Evolutionary conservation across 2,797 vertebrate genomes (phyloP).

Genomic region (Anas georgica): DNA sequence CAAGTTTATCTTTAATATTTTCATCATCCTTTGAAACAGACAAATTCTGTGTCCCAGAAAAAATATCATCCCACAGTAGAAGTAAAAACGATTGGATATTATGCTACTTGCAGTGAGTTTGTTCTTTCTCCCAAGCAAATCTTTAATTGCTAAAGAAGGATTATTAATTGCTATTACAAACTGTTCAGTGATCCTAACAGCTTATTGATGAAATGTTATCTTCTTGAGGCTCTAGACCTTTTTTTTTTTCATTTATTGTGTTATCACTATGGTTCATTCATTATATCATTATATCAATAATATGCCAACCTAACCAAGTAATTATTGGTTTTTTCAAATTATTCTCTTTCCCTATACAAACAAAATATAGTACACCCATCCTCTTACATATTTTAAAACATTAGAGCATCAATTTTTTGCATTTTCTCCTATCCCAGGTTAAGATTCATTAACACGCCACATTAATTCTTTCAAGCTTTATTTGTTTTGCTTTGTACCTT

Average conservation of each 20-base stretch:
- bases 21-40: not conserved
- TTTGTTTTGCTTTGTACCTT: not conserved
- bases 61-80: not conserved
- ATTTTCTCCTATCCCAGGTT: not conserved
- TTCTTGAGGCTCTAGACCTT: not conserved
- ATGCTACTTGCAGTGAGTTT: not conserved
- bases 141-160: slow-evolving; percentile 33
- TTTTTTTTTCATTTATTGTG: slow-evolving; percentile 16
- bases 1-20: not conserved
- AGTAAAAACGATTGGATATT: not conserved
- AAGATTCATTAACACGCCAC: not conserved
- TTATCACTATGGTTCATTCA: not conserved
- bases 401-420: not conserved
- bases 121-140: not conserved
- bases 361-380: not conserved
- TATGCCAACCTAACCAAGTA: not conserved
- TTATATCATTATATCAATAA: slow-evolving; percentile 2
- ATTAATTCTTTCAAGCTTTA: not conserved
- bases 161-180: slow-evolving; percentile 42
- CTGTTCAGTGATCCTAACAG: not conserved
- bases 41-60: not conserved
- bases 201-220: slow-evolving; percentile 30
- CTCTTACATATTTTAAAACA: not conserved
- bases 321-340: slow-evolving; percentile 7
- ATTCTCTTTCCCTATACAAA: not conserved